A percentile compares a stretch with the other conserved stretches of the same genome.
phyloP scores from a whole-genome alignment of 1,140 invertebrate genomes.

The Neuroterus valhalla region DNA sequence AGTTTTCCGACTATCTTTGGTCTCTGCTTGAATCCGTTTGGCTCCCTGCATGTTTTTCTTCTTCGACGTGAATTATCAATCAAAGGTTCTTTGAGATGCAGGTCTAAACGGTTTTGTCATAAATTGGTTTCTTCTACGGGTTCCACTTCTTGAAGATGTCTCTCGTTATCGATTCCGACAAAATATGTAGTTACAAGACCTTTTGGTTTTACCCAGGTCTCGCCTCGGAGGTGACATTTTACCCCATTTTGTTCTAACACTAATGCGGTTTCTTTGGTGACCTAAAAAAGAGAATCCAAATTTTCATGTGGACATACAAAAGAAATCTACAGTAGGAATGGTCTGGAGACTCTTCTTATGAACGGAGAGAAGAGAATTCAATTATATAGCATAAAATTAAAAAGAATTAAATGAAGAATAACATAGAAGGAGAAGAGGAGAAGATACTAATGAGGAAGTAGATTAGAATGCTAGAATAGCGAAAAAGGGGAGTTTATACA shows the following conservation, averaged over 20 bases:
- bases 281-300: constrained; percentile 66
- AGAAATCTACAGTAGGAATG: no score
- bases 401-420: no score
- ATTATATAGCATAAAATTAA: no score
- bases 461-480: no score
- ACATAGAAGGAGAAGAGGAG: no score
- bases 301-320: background rate
- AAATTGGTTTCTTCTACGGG: constrained; percentile 63
- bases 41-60: constrained; percentile 18
- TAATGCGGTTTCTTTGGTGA: constrained; percentile 83
- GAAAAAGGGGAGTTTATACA: no score
- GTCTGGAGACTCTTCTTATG: no score
- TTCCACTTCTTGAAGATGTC: constrained; percentile 51
- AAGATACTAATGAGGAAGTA: no score
- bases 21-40: constrained; percentile 18
- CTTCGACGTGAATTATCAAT: background rate
- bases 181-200: constrained; percentile 85
- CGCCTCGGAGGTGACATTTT: constrained; percentile 81
- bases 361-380: no score
- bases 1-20: constrained; percentile 16
- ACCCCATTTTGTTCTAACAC: constrained; percentile 82
- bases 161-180: constrained; percentile 79
- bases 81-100: background rate
- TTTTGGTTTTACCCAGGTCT: constrained; percentile 86
- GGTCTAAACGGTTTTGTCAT: constrained; percentile 47